Conservation (phyloP, 2,113 vertebrate species). For the Lepisosteus oculatus region DNA sequence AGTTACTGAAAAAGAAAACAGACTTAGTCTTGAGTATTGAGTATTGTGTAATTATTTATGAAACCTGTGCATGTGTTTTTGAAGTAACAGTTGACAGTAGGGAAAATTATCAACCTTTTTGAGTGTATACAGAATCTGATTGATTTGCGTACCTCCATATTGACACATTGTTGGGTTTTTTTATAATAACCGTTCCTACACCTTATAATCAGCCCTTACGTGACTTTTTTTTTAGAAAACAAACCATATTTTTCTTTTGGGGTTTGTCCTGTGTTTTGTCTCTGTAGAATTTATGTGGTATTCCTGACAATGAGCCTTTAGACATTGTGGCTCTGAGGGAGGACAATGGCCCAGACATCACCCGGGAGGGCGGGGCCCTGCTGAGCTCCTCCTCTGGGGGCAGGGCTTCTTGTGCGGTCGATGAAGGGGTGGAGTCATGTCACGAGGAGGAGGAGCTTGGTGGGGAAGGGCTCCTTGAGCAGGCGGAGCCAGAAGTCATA, state of each 20-base stretch:
- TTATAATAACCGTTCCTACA: too few species aligned
- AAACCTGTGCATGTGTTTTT: too few species aligned
- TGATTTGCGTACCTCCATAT: too few species aligned
- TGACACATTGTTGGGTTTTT: too few species aligned
- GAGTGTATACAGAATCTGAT: neutral
- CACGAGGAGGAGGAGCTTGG: slow-evolving; percentile 8
- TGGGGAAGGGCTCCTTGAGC: slow-evolving; percentile 49
- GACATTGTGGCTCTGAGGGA: slow-evolving; percentile 56
- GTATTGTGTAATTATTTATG: too few species aligned
- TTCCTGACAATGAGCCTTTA: slow-evolving; percentile 57
- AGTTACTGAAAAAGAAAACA: too few species aligned
- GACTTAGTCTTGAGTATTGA: too few species aligned
- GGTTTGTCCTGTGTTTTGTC: slow-evolving; percentile 31
- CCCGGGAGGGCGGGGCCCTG: slow-evolving; percentile 51
- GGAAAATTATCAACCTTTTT: neutral
- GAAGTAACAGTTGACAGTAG: too few species aligned
- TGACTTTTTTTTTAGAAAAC: too few species aligned
- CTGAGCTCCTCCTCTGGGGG: slow-evolving; percentile 36
- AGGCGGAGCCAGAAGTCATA: slow-evolving; percentile 38
- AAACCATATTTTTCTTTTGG: too few species aligned
- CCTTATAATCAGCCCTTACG: too few species aligned
- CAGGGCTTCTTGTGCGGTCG: slow-evolving; percentile 25
- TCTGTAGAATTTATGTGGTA: slow-evolving; percentile 67
- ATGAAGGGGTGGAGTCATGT: slow-evolving; percentile 46
- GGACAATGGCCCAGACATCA: slow-evolving; percentile 45